phyloP scores from a whole-genome alignment of 2,797 vertebrate species.

The Anas capensis region DNA sequence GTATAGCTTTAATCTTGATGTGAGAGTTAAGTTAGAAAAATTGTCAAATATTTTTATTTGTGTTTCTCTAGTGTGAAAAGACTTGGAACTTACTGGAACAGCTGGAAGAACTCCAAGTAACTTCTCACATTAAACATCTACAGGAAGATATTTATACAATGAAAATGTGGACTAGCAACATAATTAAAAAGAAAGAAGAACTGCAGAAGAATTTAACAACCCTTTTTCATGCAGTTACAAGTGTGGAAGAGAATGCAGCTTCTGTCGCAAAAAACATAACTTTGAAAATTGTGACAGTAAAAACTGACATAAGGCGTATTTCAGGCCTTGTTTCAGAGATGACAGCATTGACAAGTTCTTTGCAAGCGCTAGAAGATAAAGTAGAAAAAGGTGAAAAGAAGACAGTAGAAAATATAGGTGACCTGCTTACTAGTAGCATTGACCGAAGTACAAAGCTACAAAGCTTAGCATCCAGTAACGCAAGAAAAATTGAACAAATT shows the following conservation, averaged over 20 bases:
- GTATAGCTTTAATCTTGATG: neutral
- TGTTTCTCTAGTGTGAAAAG: slow-evolving; percentile 85
- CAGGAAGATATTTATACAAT: slow-evolving; percentile 82
- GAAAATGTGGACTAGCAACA: slow-evolving; percentile 80
- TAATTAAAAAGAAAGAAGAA: slow-evolving; percentile 79
- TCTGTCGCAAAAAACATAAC: slow-evolving; percentile 82
- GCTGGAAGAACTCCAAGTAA: slow-evolving; percentile 76
- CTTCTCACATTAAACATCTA: slow-evolving; percentile 80
- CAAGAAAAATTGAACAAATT: slow-evolving; percentile 81
- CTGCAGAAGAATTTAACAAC: slow-evolving; percentile 82
- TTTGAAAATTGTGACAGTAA: slow-evolving; percentile 85
- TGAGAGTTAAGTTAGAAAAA: neutral
- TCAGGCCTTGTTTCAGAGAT: slow-evolving; percentile 89
- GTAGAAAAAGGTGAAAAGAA: slow-evolving; percentile 82
- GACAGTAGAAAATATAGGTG: slow-evolving; percentile 87
- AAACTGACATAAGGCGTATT: slow-evolving; percentile 93
- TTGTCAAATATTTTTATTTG: slow-evolving; percentile 60
- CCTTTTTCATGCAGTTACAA: slow-evolving; percentile 82
- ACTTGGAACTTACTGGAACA: slow-evolving; percentile 80
- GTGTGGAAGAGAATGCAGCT: slow-evolving; percentile 81
- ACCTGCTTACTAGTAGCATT: slow-evolving; percentile 89
- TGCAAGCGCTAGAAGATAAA: slow-evolving; percentile 85
- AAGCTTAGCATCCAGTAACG: slow-evolving; percentile 82
- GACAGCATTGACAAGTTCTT: slow-evolving; percentile 81
- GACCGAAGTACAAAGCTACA: slow-evolving; percentile 86